These are phyloP conservation scores for Berghia stephanieae DNA, from an alignment of 1,140 invertebrate genomes.

Conservation along the genomic window DNA sequence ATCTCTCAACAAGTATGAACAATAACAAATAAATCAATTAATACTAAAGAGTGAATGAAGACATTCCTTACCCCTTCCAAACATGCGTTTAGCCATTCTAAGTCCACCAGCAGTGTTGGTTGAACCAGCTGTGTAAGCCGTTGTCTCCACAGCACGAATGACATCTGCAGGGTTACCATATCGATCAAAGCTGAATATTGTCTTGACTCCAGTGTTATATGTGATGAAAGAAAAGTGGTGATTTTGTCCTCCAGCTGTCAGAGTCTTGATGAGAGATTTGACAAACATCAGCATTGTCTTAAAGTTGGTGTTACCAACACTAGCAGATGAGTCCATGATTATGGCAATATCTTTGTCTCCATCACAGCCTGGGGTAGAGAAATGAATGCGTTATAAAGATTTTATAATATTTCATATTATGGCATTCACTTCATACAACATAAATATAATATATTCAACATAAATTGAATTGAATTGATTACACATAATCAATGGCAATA, in stretches of 20 bases:
- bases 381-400: not conserved
- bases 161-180: slow-evolving; percentile 40
- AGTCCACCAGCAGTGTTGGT: slow-evolving; percentile 60
- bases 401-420: not conserved
- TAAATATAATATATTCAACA: not conserved
- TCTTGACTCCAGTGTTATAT: slow-evolving; percentile 47
- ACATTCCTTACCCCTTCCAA: no score
- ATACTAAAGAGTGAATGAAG: no score
- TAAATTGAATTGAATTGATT: no score
- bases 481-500: no score
- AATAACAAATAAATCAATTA: no score
- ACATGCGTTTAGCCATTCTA: slow-evolving; percentile 41
- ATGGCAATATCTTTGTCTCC: slow-evolving; percentile 53
- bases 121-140: slow-evolving; percentile 50
- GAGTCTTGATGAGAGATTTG: slow-evolving; percentile 41
- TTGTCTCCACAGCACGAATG: slow-evolving; percentile 52
- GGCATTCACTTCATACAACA: not conserved
- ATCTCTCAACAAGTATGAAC: no score
- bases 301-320: slow-evolving; percentile 53
- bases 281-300: slow-evolving; percentile 47
- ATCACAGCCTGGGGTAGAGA: slow-evolving; percentile 45
- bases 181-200: slow-evolving; percentile 52
- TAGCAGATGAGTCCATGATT: slow-evolving; percentile 56
- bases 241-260: slow-evolving; percentile 38
- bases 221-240: slow-evolving; percentile 54